Evolutionary conservation across 2,113 vertebrate species (phyloP).

Genomic region (Oncorhynchus masou): DNA sequence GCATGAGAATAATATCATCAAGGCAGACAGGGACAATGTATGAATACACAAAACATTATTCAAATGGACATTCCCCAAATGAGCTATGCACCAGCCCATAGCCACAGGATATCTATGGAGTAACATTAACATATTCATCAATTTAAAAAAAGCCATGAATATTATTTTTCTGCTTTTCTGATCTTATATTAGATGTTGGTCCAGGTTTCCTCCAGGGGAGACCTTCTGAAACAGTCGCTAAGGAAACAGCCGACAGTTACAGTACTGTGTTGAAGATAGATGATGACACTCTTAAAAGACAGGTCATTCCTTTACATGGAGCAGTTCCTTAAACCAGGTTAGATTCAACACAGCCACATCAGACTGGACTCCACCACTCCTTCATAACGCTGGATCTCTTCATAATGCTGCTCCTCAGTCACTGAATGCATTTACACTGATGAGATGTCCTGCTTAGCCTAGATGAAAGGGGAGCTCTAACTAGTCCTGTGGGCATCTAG

Average conservation of each 20-base stretch:
- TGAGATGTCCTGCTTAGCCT: background rate
- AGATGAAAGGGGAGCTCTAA: background rate
- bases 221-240: background rate
- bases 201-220: conserved; percentile 2
- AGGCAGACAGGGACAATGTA: conserved; percentile 46
- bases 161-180: background rate
- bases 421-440: background rate
- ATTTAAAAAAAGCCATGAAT: conserved; percentile 18
- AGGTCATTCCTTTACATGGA: background rate
- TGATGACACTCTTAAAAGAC: background rate
- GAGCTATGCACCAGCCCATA: conserved; percentile 34
- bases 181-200: conserved; percentile 3
- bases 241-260: background rate
- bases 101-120: conserved; percentile 19
- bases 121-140: conserved; percentile 21
- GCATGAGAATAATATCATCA: background rate
- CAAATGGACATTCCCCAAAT: conserved; percentile 39
- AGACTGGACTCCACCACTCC: background rate
- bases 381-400: background rate
- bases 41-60: conserved; percentile 59
- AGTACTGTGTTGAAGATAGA: background rate
- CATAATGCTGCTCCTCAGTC: background rate
- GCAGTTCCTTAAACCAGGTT: background rate
- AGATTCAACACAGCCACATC: background rate
- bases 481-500: conserved; percentile 29